Conservation (phyloP, 2,113 vertebrate species). For the Poecile atricapillus region DNA sequence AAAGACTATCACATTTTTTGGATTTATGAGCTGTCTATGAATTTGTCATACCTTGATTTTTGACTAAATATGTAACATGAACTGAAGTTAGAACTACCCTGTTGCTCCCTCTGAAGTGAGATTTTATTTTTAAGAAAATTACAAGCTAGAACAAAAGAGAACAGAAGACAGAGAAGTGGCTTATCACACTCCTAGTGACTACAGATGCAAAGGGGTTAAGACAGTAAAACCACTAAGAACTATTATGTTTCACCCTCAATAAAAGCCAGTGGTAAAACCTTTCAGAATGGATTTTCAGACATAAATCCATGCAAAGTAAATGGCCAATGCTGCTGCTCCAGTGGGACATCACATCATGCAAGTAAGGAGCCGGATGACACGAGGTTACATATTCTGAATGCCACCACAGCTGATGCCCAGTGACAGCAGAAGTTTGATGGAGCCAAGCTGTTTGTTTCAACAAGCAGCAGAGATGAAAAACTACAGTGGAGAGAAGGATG, state of each 20-base stretch:
- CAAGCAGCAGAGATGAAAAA: neutral
- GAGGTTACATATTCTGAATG: neutral
- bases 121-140: neutral
- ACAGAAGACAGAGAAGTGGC: neutral
- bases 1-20: neutral
- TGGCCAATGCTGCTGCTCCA: neutral
- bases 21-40: neutral
- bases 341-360: neutral
- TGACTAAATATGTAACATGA: neutral
- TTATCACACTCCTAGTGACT: neutral
- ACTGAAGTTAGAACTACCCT: neutral
- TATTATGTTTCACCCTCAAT: neutral
- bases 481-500: neutral
- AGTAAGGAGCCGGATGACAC: neutral
- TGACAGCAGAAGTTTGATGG: neutral
- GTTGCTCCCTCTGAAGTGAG: neutral
- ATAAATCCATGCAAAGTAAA: neutral
- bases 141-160: neutral
- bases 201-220: neutral
- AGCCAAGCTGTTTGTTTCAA: neutral
- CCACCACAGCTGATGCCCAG: neutral
- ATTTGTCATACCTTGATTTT: slow-evolving; percentile 36
- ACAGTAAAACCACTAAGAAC: neutral
- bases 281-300: neutral
- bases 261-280: neutral